These are phyloP conservation scores for Petrocephalus schoutedeni DNA, from an alignment of 2,797 vertebrate genomes.

Conservation along the genomic window DNA sequence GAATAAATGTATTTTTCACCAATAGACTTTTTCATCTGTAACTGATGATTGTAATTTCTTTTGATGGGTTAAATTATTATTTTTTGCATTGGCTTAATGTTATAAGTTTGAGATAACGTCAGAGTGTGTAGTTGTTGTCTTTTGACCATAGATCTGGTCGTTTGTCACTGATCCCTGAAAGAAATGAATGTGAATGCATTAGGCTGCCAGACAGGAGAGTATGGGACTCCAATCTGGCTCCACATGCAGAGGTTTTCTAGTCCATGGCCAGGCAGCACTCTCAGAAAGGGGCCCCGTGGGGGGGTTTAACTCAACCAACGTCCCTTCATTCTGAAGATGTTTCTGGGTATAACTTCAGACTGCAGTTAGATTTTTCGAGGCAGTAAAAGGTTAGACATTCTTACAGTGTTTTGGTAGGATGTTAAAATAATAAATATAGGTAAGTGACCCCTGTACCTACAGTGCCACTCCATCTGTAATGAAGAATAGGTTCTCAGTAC, in stretches of 20 bases:
- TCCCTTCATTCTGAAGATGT: background rate
- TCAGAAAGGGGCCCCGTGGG: constrained; percentile 22
- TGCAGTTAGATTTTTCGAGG: background rate
- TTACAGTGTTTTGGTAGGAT: background rate
- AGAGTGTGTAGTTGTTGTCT: background rate
- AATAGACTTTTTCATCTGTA: background rate
- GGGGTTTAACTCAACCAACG: background rate
- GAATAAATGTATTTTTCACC: background rate
- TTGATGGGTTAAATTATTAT: background rate
- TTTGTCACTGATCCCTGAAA: constrained; percentile 27
- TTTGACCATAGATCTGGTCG: background rate
- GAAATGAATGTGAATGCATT: constrained; percentile 29
- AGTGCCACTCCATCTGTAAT: background rate
- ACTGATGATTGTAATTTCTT: background rate
- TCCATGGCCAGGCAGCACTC: constrained; percentile 37
- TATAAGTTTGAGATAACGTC: background rate
- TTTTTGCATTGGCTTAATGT: background rate
- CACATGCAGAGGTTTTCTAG: constrained; percentile 43
- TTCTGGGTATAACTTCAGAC: background rate
- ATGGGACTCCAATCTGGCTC: background rate
- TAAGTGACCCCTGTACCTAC: background rate
- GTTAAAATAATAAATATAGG: constrained; percentile 3
- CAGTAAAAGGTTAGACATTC: background rate
- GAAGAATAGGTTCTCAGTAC: background rate
- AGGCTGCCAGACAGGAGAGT: constrained; percentile 27